Evolutionary conservation across 1,140 invertebrate genomes (phyloP).

Genomic region (Phenacoccus solenopsis): DNA sequence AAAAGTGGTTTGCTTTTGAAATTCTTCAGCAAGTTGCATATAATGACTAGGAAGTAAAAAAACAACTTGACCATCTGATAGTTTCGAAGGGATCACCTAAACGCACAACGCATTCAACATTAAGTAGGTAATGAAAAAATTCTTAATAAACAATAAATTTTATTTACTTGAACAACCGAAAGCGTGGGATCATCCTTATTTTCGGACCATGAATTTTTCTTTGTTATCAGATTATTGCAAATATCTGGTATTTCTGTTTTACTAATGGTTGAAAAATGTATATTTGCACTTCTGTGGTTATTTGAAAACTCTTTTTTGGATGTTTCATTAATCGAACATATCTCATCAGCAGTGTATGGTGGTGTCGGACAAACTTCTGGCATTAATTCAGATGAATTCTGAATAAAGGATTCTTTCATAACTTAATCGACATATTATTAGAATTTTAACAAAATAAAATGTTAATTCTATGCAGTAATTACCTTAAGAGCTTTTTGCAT

Average conservation of each 20-base stretch:
- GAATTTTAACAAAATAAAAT: too few species aligned
- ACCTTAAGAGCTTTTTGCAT: too few species aligned
- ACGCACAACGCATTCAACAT: constrained; percentile 22
- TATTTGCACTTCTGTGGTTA: neutral
- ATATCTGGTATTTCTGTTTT: too few species aligned
- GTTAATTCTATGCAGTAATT: too few species aligned
- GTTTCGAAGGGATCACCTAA: neutral
- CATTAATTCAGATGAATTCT: neutral
- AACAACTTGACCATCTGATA: neutral
- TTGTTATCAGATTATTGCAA: neutral
- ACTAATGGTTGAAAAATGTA: neutral
- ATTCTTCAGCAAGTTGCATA: neutral
- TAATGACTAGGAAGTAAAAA: neutral
- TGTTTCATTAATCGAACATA: neutral
- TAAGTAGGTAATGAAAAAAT: too few species aligned
- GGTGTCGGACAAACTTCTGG: neutral
- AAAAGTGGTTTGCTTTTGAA: neutral
- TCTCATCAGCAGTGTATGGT: neutral
- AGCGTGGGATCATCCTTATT: neutral
- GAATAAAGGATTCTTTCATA: too few species aligned
- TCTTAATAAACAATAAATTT: too few species aligned
- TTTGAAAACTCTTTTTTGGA: neutral
- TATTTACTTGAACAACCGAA: too few species aligned
- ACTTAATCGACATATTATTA: too few species aligned
- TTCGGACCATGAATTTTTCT: neutral